phyloP scores from a whole-genome alignment of 1,140 invertebrate species.

The Phortica variegata region DNA sequence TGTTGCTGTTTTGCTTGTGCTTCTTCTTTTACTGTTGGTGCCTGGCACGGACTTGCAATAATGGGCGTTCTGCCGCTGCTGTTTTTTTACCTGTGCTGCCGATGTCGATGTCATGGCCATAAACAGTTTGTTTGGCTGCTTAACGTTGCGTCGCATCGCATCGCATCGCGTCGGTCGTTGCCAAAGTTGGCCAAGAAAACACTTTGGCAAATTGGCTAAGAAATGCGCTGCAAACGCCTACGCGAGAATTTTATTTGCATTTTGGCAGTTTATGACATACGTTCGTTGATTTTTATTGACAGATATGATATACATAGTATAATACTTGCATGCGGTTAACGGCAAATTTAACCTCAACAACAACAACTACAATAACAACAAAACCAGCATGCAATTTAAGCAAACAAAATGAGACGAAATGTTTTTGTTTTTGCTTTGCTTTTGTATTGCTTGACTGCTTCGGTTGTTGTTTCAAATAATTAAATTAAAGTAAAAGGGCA shows the following conservation, averaged over 20 bases:
- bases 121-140: constrained; percentile 16
- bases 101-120: constrained; percentile 32
- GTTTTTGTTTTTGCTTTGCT: no score
- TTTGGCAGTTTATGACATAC: background rate
- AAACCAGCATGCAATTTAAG: no score
- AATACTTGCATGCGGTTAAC: no score
- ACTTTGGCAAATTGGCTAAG: constrained; percentile 50
- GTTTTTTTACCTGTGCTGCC: constrained; percentile 48
- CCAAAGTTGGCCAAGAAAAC: no score
- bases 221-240: constrained; percentile 17
- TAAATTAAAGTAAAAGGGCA: constrained; percentile 36
- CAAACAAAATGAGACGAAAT: no score
- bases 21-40: no score
- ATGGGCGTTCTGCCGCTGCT: constrained; percentile 3
- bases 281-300: background rate
- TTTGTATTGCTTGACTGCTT: background rate
- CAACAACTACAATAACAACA: no score
- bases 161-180: no score
- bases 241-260: constrained; percentile 1
- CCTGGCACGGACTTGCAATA: no score
- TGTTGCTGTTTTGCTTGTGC: no score
- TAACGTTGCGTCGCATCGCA: constrained; percentile 24
- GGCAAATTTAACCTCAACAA: no score
- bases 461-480: constrained; percentile 30
- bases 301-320: no score